Percentiles rank a stretch among this genome's conserved stretches.
These are phyloP conservation scores for Sialis fuliginosa DNA, from an alignment of 2,888 invertebrate species.

Conservation along the genomic window DNA sequence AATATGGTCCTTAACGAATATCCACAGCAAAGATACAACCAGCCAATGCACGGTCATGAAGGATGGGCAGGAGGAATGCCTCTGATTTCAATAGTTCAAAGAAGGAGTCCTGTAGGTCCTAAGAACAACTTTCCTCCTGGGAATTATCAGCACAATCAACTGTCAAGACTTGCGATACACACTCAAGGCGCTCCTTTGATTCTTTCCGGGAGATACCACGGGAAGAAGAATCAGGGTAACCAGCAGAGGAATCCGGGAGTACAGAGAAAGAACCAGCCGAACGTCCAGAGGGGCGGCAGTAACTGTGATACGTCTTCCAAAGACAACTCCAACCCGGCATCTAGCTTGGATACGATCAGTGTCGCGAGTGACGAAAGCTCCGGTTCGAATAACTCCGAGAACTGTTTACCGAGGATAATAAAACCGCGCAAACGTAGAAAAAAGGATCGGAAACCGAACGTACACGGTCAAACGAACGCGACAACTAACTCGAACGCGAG, in stretches of 20 bases:
- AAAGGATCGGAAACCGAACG: slow-evolving; percentile 63
- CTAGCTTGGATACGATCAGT: slow-evolving; percentile 49
- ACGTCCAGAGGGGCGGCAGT: background rate
- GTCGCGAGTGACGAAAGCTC: slow-evolving; percentile 65
- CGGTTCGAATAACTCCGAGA: slow-evolving; percentile 43
- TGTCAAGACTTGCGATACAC: slow-evolving; percentile 63
- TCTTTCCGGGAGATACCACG: slow-evolving; percentile 42
- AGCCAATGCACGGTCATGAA: slow-evolving; percentile 21
- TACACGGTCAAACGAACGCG: background rate
- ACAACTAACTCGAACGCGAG: background rate
- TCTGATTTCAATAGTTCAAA: slow-evolving; percentile 56
- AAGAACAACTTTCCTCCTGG: slow-evolving; percentile 7
- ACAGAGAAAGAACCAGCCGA: background rate
- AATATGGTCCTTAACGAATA: slow-evolving; percentile 3
- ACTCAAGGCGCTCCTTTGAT: slow-evolving; percentile 76
- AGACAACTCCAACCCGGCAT: slow-evolving; percentile 26
- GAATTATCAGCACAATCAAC: slow-evolving; percentile 26
- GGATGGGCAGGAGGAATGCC: slow-evolving; percentile 64
- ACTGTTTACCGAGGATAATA: slow-evolving; percentile 70
- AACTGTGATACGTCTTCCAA: slow-evolving; percentile 15
- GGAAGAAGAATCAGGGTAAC: slow-evolving; percentile 11
- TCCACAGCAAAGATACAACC: slow-evolving; percentile 6
- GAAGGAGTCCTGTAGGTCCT: slow-evolving; percentile 15
- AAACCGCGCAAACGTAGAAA: slow-evolving; percentile 79
- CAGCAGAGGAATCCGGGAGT: background rate